phyloP scores from a whole-genome alignment of 1,140 invertebrate genomes.

The Drusus annulatus region DNA sequence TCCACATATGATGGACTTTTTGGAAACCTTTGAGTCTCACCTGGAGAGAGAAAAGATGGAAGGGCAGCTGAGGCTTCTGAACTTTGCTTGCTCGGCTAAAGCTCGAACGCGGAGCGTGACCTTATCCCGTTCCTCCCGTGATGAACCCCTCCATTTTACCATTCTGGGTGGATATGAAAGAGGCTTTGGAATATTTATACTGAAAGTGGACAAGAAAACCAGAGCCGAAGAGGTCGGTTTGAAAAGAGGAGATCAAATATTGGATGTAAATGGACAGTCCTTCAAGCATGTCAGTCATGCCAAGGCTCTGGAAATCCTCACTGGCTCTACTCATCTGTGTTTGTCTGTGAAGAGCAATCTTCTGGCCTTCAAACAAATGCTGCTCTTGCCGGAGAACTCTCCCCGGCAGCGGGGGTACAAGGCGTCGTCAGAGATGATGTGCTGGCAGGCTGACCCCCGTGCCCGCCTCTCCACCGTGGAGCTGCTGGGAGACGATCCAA shows the following conservation, averaged over 20 bases:
- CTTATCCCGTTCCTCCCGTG: conserved; percentile 89
- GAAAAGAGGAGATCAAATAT: conserved; percentile 96
- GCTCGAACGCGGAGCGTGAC: conserved; percentile 93
- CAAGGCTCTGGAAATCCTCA: conserved; percentile 92
- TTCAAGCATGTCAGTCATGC: conserved; percentile 93
- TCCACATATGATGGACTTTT: conserved; percentile 95
- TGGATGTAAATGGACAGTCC: conserved; percentile 97
- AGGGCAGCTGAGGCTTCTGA: conserved; percentile 86
- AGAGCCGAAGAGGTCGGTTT: conserved; percentile 97
- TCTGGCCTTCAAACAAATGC: conserved; percentile 87
- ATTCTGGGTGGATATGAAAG: conserved; percentile 94
- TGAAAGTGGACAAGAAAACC: conserved; percentile 92
- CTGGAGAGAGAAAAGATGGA: conserved; percentile 90
- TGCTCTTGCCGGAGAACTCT: conserved; percentile 88
- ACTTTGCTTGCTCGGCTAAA: conserved; percentile 97
- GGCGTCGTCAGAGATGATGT: conserved; percentile 64
- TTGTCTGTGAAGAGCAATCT: conserved; percentile 98
- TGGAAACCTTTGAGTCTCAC: conserved; percentile 93
- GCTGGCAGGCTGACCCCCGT: conserved; percentile 76
- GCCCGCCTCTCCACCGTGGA: conserved; percentile 77
- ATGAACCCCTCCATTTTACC: conserved; percentile 94
- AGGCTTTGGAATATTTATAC: conserved; percentile 95
- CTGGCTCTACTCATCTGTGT: conserved; percentile 94
- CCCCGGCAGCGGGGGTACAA: conserved; percentile 78
- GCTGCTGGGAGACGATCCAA: conserved; percentile 82